Conservation (phyloP, 1,140 invertebrate genomes). For the Trichonephila inaurata region DNA sequence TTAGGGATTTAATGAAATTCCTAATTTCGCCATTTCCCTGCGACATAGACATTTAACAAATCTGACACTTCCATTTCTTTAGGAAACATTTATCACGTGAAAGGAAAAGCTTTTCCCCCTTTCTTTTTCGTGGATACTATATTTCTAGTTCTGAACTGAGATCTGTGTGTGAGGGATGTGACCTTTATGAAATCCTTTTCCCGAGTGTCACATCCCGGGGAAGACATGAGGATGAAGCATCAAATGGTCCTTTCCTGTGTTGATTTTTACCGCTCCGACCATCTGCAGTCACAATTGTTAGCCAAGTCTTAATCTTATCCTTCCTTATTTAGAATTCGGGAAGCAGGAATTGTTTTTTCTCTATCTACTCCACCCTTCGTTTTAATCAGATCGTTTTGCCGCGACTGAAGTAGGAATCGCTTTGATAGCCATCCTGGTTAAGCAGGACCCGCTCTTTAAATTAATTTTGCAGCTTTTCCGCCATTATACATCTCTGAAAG, state of each 20-base stretch:
- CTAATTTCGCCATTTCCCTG: too few relatives aligned
- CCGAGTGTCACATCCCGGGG: conserved; percentile 24
- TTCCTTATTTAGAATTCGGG: conserved; percentile 63
- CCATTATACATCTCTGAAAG: background rate
- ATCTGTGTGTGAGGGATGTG: too few relatives aligned
- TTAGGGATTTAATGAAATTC: too few relatives aligned
- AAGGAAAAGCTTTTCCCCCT: too few relatives aligned
- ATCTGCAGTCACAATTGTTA: background rate
- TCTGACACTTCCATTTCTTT: too few relatives aligned
- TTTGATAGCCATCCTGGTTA: background rate
- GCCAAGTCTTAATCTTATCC: conserved; percentile 5
- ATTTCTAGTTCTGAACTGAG: too few relatives aligned
- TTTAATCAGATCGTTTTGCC: background rate
- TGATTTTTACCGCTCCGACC: conserved; percentile 24
- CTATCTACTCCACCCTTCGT: background rate
- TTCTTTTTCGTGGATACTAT: too few relatives aligned
- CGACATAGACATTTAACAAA: too few relatives aligned
- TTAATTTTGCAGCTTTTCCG: background rate
- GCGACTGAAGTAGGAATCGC: background rate
- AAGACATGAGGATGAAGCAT: conserved; percentile 54
- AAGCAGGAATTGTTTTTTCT: conserved; percentile 2
- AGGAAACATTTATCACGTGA: too few relatives aligned
- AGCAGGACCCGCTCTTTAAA: background rate
- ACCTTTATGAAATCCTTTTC: background rate
- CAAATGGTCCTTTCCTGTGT: conserved; percentile 68